Evolutionary conservation across 2,888 invertebrate genomes (phyloP), one percentile per base, ranked within the genome.

Genomic region (Meandrusa payeni): DNA sequence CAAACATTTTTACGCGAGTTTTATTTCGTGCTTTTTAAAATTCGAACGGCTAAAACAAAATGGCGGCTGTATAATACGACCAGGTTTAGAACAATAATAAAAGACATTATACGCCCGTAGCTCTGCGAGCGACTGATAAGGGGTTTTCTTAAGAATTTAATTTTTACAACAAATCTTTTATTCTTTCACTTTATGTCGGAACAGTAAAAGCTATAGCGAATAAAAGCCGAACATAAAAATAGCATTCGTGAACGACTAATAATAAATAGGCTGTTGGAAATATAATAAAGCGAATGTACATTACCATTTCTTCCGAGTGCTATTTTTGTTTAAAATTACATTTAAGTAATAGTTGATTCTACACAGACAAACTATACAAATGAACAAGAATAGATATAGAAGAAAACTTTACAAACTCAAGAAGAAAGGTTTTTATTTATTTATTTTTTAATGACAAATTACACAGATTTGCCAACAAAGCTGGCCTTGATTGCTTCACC

Each of bases 121-220:
- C 47, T 64, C 64, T 64, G 63, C 64, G 55, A 54, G 63, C 60
- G 49, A 48, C 48, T 65, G 69, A 71, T 75, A 76, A 75, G 70
- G 69, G 64, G 58, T 64, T 69, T 69, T 70, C 68, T 76, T 76
- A 75, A 77, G 79, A 78, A 74, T 81, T 80, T 80, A 83, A 82
- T 82, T 85, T 82, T 82, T 78, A 80, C 61, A 76, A 69, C 75
- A 76, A 78, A 77, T 78, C 78, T 80, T 81, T 81, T 81, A 81
- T 76, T 76, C 42, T 59, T 61, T 47, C 51, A 19, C 55, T 79
- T 82, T 80, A 79, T 77, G 76, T 64, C 60, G 53, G 48, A 64
- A 69, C 70, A 70, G 72, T 80, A 75, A 78, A 80, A 66, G 73
- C 64, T 69, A 71, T 63, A 54, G 72, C 56, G 57, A 74, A 79